phyloP scores from a whole-genome alignment of 2,113 vertebrate genomes.

The Mesembrinibis cayennensis region DNA sequence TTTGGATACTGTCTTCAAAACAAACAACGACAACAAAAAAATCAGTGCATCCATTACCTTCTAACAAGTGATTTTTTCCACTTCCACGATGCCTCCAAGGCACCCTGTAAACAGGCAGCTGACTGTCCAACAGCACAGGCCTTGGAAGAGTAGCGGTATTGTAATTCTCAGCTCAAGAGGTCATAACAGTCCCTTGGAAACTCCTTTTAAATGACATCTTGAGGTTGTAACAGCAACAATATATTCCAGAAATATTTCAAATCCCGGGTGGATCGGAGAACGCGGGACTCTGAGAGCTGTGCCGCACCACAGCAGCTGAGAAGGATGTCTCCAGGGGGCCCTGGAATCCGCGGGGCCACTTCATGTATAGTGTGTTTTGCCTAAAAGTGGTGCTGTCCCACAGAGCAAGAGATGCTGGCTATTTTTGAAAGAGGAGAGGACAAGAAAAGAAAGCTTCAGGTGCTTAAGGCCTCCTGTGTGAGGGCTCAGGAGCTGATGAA shows the following conservation, averaged over 20 bases:
- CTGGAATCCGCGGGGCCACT: not conserved
- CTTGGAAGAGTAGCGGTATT: not conserved
- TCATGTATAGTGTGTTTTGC: not conserved
- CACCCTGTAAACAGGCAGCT: not conserved
- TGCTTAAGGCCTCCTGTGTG: not conserved
- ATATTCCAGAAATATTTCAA: constrained; percentile 29
- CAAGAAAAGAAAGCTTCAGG: not conserved
- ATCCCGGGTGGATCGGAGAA: not conserved
- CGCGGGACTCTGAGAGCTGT: not conserved
- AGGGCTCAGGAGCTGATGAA: not conserved
- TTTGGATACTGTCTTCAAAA: not conserved
- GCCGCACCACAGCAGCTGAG: not conserved
- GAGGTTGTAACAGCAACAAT: not conserved
- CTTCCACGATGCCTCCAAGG: not conserved
- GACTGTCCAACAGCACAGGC: not conserved
- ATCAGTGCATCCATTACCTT: not conserved
- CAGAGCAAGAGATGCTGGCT: not conserved
- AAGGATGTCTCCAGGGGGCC: not conserved
- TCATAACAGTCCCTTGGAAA: constrained; percentile 14
- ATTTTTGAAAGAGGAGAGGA: not conserved
- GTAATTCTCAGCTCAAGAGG: not conserved
- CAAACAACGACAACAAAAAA: not conserved
- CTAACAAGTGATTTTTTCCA: not conserved
- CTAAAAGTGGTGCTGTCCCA: not conserved
- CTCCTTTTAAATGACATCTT: constrained; percentile 7